Evolutionary conservation across 2,888 invertebrate genomes (phyloP).

Genomic region (Parochlus steinenii): DNA sequence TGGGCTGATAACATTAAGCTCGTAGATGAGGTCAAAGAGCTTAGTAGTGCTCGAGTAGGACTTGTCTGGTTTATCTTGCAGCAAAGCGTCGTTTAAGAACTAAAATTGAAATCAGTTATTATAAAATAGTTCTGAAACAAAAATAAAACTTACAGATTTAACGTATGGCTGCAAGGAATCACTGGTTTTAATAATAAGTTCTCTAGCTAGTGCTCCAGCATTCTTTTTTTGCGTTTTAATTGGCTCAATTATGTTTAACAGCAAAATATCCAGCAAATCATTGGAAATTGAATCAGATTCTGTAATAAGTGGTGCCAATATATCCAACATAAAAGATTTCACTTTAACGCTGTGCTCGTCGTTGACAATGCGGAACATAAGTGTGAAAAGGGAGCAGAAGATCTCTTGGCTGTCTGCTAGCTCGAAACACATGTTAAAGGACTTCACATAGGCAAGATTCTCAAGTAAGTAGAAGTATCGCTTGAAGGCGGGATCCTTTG

Average conservation of each 20-base stretch:
- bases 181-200: slow-evolving; percentile 77
- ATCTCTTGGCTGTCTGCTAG: slow-evolving; percentile 95
- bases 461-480: slow-evolving; percentile 93
- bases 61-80: slow-evolving; percentile 81
- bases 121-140: too few relatives aligned
- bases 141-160: slow-evolving; percentile 53
- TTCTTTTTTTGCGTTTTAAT: slow-evolving; percentile 77
- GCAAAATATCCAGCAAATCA: slow-evolving; percentile 82
- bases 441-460: slow-evolving; percentile 93
- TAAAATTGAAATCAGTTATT: slow-evolving; percentile 30
- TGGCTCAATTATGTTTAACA: slow-evolving; percentile 89
- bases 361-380: slow-evolving; percentile 92
- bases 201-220: slow-evolving; percentile 79
- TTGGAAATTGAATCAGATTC: slow-evolving; percentile 92
- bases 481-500: slow-evolving; percentile 94
- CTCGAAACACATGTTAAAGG: slow-evolving; percentile 97
- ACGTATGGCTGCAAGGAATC: slow-evolving; percentile 89
- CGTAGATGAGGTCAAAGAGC: slow-evolving; percentile 92
- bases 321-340: slow-evolving; percentile 92
- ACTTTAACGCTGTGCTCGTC: slow-evolving; percentile 94
- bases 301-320: slow-evolving; percentile 82
- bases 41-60: slow-evolving; percentile 60
- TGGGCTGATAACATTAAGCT: slow-evolving; percentile 85
- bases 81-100: slow-evolving; percentile 92
- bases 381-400: slow-evolving; percentile 79